Conservation (phyloP, 2,888 invertebrate species). For the Embidobia sp. region DNA sequence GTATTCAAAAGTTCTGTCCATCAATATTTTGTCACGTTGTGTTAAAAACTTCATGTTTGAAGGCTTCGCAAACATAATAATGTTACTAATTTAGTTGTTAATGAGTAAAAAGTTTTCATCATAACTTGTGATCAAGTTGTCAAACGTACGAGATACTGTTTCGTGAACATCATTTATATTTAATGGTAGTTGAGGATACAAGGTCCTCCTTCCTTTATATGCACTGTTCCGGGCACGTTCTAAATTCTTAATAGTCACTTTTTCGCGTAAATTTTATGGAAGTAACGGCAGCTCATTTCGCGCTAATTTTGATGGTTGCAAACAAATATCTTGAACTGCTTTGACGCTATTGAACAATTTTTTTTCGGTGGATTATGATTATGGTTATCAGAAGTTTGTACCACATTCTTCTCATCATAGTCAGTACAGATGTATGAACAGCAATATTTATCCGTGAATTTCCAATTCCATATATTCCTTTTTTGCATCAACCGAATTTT, state of each 20-base stretch:
- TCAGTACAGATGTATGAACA: not conserved
- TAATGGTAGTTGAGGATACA: not conserved
- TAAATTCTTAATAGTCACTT: not conserved
- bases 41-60: too few species aligned
- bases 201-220: not conserved
- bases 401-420: not conserved
- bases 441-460: conserved; percentile 1
- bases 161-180: not conserved
- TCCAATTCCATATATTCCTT: conserved; percentile 8
- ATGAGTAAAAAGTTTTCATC: too few species aligned
- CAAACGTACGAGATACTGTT: too few species aligned
- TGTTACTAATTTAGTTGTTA: too few species aligned
- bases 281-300: not conserved
- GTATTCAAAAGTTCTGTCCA: too few species aligned
- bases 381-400: not conserved
- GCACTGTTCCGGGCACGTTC: not conserved
- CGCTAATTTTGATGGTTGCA: conserved; percentile 9
- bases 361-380: not conserved
- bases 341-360: conserved; percentile 2
- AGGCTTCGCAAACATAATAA: too few species aligned
- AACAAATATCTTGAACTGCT: conserved; percentile 1
- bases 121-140: too few species aligned
- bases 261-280: not conserved
- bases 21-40: too few species aligned
- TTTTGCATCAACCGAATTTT: too few species aligned